Conservation (phyloP, 2,113 vertebrate species). For the Hemibagrus wyckioides region DNA sequence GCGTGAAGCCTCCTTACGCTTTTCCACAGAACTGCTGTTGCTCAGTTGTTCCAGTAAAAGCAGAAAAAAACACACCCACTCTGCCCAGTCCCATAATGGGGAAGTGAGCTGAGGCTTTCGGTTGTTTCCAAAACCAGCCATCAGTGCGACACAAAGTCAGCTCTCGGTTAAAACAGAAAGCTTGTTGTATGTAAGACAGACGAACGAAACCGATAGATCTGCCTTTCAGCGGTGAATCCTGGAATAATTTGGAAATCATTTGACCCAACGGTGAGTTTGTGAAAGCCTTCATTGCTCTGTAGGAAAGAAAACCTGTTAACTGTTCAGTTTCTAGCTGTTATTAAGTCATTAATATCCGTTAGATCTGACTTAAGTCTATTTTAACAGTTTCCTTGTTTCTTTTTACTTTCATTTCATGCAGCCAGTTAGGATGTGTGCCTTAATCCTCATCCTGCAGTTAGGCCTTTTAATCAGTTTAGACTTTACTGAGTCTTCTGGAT, state of each 20-base stretch:
- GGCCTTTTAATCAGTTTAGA: not conserved
- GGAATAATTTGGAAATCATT: not conserved
- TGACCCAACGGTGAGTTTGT: not conserved
- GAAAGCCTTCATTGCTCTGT: not conserved
- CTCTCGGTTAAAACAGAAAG: not conserved
- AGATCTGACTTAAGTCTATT: not conserved
- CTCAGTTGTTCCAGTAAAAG: constrained; percentile 22
- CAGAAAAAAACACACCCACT: constrained; percentile 1
- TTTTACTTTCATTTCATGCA: not conserved
- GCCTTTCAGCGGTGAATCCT: not conserved
- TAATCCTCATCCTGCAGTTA: not conserved
- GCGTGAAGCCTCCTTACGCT: not conserved
- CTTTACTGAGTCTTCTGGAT: not conserved
- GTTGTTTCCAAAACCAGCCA: not conserved
- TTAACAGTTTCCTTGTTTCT: not conserved
- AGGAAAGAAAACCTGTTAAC: not conserved
- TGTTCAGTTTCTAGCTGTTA: not conserved
- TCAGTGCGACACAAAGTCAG: not conserved
- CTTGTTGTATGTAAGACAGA: rapidly evolving
- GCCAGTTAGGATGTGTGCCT: too few relatives aligned
- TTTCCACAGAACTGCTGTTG: constrained; percentile 32
- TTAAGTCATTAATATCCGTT: not conserved
- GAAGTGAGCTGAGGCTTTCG: not conserved
- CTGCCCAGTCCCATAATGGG: not conserved
- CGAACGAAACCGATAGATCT: not conserved